Evolutionary conservation across 1,140 invertebrate genomes (phyloP).

Genomic region (Akabosia matsudoensis): DNA sequence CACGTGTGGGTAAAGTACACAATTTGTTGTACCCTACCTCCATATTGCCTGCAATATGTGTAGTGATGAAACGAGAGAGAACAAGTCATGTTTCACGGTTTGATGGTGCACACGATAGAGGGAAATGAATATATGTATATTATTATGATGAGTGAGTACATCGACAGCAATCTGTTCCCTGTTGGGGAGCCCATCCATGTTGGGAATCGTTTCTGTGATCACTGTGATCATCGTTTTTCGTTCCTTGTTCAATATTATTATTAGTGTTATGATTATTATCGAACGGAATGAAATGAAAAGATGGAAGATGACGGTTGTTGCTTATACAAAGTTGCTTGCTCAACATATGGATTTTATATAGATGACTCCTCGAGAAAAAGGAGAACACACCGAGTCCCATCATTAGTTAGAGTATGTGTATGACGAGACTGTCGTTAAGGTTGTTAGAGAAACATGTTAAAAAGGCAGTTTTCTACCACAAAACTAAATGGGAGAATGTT

Average conservation of each 20-base stretch:
- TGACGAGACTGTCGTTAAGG: background rate
- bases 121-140: background rate
- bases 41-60: no score
- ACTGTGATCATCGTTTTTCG: no score
- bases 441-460: slow-evolving; percentile 19
- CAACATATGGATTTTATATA: no score
- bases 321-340: no score
- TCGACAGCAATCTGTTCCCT: background rate
- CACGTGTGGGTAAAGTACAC: no score
- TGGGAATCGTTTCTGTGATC: no score
- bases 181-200: no score
- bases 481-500: background rate
- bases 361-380: no score
- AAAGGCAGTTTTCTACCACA: background rate
- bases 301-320: background rate
- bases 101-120: background rate
- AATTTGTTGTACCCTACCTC: no score
- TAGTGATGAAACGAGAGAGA: background rate
- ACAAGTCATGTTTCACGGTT: background rate
- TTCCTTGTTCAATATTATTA: slow-evolving; percentile 12
- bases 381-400: background rate
- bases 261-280: background rate
- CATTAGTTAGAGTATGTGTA: slow-evolving; percentile 5
- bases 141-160: background rate
- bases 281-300: slow-evolving; percentile 8